Conservation (phyloP, 2,113 vertebrate species). For the Triplophysa tibetana region DNA sequence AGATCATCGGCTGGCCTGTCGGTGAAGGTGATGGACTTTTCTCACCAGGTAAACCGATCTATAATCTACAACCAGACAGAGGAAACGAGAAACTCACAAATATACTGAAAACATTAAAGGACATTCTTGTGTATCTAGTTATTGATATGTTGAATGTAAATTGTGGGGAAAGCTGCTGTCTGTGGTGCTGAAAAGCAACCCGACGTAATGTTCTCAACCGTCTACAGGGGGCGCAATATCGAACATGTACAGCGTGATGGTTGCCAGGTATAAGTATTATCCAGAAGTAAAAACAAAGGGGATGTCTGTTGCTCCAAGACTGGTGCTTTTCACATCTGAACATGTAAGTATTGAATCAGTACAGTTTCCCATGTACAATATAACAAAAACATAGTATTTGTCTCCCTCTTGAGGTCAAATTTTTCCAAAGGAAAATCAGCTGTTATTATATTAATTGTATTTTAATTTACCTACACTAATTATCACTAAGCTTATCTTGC, state of each 20-base stretch:
- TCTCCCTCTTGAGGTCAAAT: not conserved
- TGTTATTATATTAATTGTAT: not conserved
- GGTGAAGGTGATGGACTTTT: constrained; percentile 97
- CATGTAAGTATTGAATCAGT: constrained; percentile 75
- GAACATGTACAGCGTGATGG: constrained; percentile 99
- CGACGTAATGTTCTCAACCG: constrained; percentile 32
- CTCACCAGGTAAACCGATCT: constrained; percentile 81
- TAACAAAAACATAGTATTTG: not conserved
- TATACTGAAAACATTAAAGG: no score
- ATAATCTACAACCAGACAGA: not conserved
- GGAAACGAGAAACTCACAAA: no score
- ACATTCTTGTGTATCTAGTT: no score
- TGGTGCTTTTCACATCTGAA: constrained; percentile 98
- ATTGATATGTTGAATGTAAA: not conserved
- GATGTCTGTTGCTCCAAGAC: constrained; percentile 92
- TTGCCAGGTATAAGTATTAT: constrained; percentile 96
- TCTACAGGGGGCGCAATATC: constrained; percentile 92
- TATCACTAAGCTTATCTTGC: not conserved
- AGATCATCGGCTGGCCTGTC: constrained; percentile 93
- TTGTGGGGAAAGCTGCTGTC: constrained; percentile 22
- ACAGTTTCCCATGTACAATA: not conserved
- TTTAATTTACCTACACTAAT: not conserved
- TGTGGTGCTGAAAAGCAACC: constrained; percentile 35
- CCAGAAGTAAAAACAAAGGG: constrained; percentile 98
- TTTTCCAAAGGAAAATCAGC: not conserved